A percentile compares a stretch with the other conserved stretches of the same genome.
Evolutionary conservation across 2,113 vertebrate genomes (phyloP).

Genomic region (Gopherus flavomarginatus): DNA sequence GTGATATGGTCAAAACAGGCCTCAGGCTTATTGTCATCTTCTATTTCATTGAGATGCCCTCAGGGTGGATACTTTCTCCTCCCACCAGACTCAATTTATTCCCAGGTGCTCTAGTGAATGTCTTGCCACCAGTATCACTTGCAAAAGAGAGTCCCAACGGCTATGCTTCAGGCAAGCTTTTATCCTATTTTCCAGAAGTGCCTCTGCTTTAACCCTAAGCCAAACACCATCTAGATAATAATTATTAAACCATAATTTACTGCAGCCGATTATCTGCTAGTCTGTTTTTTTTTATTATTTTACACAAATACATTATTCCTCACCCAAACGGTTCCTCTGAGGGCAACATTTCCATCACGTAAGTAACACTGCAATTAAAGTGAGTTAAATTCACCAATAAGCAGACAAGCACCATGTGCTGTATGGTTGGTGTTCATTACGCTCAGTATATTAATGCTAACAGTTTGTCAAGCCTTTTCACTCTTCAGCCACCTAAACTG

Average conservation of each 20-base stretch:
- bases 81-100: conserved; percentile 73
- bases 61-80: conserved; percentile 75
- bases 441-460: conserved; percentile 58
- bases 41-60: conserved; percentile 84
- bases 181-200: conserved; percentile 68
- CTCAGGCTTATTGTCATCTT: conserved; percentile 78
- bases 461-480: conserved; percentile 66
- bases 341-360: conserved; percentile 71
- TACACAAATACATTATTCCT: conserved; percentile 54
- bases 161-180: conserved; percentile 51
- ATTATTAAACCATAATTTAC: conserved; percentile 77
- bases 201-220: conserved; percentile 55
- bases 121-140: conserved; percentile 74
- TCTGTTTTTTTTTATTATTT: conserved; percentile 29
- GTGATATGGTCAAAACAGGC: conserved; percentile 76
- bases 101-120: conserved; percentile 86
- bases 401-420: conserved; percentile 81
- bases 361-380: conserved; percentile 77
- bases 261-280: conserved; percentile 47
- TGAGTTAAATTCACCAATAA: conserved; percentile 75
- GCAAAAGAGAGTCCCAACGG: conserved; percentile 68
- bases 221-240: conserved; percentile 58
- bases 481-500: conserved; percentile 27
- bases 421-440: conserved; percentile 58
- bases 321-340: conserved; percentile 68